A percentile compares a stretch with the other conserved stretches of the same genome.
Evolutionary conservation across 2,113 vertebrate genomes (phyloP).

Genomic region (Gadus chalcogrammus): DNA sequence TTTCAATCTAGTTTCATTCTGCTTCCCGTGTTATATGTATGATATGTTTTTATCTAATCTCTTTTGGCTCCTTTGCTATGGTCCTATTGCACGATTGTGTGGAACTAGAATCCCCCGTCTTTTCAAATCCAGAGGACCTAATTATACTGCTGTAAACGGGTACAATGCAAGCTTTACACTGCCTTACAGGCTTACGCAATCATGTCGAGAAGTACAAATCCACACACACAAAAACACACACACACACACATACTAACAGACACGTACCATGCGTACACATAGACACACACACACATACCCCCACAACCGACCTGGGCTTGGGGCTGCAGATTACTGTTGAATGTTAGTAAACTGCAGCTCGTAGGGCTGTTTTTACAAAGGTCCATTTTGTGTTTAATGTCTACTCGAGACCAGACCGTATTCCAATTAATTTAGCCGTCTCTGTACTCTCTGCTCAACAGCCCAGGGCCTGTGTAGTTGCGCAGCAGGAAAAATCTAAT

Average conservation of each 20-base stretch:
- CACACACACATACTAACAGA: too few species aligned
- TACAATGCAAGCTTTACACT: too few species aligned
- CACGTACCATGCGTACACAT: neutral
- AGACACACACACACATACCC: slow-evolving; percentile 3
- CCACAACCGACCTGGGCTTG: slow-evolving; percentile 17
- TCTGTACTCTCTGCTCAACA: slow-evolving; percentile 31
- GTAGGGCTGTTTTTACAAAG: slow-evolving; percentile 21
- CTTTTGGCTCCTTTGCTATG: too few species aligned
- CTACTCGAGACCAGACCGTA: slow-evolving; percentile 28
- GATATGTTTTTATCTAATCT: too few species aligned
- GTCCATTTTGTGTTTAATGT: slow-evolving; percentile 11
- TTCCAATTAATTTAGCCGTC: slow-evolving; percentile 58
- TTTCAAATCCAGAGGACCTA: too few species aligned
- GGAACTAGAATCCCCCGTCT: neutral
- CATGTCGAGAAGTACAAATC: too few species aligned
- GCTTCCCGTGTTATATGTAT: too few species aligned
- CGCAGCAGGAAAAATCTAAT: slow-evolving; percentile 48
- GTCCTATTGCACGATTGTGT: too few species aligned
- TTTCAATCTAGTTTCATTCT: slow-evolving; percentile 26
- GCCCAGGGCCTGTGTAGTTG: slow-evolving; percentile 40
- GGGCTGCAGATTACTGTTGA: slow-evolving; percentile 15
- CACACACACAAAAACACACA: too few species aligned
- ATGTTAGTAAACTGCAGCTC: neutral
- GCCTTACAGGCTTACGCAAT: too few species aligned
- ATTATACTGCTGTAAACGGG: too few species aligned